Evolutionary conservation across 2,797 vertebrate species (phyloP), one percentile per base, ranked within the genome.

Genomic region (Pangasius sanitwongsei): DNA sequence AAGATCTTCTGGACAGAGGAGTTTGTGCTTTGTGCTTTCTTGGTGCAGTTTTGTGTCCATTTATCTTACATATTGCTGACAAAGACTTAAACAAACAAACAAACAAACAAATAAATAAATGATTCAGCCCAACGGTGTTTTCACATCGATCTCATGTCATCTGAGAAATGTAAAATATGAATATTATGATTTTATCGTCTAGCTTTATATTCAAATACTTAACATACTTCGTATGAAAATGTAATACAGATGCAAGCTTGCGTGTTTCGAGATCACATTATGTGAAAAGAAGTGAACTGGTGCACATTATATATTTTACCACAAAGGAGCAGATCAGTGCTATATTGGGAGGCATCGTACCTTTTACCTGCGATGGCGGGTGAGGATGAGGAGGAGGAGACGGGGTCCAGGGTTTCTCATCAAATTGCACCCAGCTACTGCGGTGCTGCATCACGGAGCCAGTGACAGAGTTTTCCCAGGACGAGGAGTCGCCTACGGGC

Each of bases 371-470:
- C 37, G 81, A 63, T 8, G 81, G 13, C 6, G 89, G 69, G 78
- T 41, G 53, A 81, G 50, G 75, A n/a, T 6, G 75, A 31, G 85
- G 87, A 44, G 88, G 87, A n/a, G 92, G 74, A 75, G 90, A 87
- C 2, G 86, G 70, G 61, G 86, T 86, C 90, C 89, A 92, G 44
- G 87, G 86, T 78, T 90, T 90, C 23, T 93, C 92, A 72, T 93
- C 93, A 84, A 93, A 92, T 70, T 93, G 91, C 75, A 93, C 89
- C 93, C 93, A 93, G 86, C 85, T 69, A 53, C 81, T 90, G 57
- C 31, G 53, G 6, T 59, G 57, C 28, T 88, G 86, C 57, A 86
- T n/a, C 3, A 20, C 55, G n/a, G 67, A 28, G 31, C 53, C 25
- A 23, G 37, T 37, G 13, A 78, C 23, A 1, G 55, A 11, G 28